phyloP scores from a whole-genome alignment of 1,140 invertebrate genomes.

The Zaprionus africanus region DNA sequence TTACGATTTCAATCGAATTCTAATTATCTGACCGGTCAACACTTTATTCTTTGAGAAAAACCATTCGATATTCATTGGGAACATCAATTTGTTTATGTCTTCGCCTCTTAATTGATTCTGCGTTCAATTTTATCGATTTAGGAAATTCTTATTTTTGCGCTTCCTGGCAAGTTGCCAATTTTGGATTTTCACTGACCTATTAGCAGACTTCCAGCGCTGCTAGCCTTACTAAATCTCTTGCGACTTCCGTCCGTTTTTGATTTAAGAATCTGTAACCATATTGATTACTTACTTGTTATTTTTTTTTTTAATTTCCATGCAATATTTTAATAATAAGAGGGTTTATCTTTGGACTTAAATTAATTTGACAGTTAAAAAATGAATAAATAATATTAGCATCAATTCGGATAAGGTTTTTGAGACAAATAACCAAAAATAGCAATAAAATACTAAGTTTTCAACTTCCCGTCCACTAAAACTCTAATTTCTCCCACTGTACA shows the following conservation, averaged over 20 bases:
- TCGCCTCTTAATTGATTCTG: background rate
- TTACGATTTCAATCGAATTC: background rate
- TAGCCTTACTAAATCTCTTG: no score
- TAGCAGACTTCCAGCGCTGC: no score
- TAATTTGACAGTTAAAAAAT: no score
- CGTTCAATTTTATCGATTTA: background rate
- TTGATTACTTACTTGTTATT: no score
- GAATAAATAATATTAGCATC: no score
- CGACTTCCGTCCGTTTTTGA: no score
- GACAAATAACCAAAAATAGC: background rate
- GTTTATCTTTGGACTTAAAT: no score
- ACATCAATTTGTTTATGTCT: background rate
- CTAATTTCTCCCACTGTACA: constrained; percentile 1
- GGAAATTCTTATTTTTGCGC: background rate
- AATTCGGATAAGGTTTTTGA: no score
- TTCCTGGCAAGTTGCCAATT: no score
- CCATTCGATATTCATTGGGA: background rate
- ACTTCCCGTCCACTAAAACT: background rate
- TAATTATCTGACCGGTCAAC: background rate
- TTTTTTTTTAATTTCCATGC: rapidly evolving
- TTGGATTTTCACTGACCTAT: no score
- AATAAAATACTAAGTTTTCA: background rate
- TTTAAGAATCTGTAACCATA: no score
- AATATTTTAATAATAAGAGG: no score
- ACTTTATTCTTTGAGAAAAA: background rate